phyloP scores from a whole-genome alignment of 2,797 vertebrate species.

The Florisuga fusca region DNA sequence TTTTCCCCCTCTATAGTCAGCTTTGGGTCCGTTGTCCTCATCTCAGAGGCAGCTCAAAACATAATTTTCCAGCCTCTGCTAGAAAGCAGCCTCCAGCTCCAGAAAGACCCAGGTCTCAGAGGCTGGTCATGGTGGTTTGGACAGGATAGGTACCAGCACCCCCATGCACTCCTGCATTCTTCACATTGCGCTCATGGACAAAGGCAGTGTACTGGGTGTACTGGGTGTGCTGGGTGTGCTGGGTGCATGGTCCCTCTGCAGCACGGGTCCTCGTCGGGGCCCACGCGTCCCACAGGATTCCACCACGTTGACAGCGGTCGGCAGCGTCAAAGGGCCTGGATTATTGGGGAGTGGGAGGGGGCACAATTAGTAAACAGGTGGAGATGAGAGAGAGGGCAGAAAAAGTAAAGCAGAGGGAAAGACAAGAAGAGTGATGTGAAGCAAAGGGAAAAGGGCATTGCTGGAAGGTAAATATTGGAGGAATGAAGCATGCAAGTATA shows the following conservation, averaged over 20 bases:
- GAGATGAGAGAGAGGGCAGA: neutral
- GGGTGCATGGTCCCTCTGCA: slow-evolving; percentile 62
- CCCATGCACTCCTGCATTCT: slow-evolving; percentile 70
- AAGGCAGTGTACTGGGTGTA: neutral
- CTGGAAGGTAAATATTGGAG: neutral
- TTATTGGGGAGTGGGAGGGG: slow-evolving; percentile 79
- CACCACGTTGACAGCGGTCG: slow-evolving; percentile 71
- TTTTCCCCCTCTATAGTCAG: neutral
- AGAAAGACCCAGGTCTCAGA: slow-evolving; percentile 59
- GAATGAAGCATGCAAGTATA: neutral
- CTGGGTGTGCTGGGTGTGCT: no score
- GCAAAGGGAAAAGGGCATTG: neutral
- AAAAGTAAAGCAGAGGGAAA: neutral
- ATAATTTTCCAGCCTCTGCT: neutral
- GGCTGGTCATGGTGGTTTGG: slow-evolving; percentile 70
- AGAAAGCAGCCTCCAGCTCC: slow-evolving; percentile 3
- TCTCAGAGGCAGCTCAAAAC: neutral
- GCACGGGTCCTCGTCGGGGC: slow-evolving; percentile 70
- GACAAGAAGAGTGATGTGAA: neutral
- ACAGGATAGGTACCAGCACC: slow-evolving; percentile 36
- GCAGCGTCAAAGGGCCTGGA: slow-evolving; percentile 79
- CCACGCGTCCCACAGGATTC: slow-evolving; percentile 74
- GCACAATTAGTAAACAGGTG: slow-evolving; percentile 74
- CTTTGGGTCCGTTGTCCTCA: neutral
- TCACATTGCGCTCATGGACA: slow-evolving; percentile 75